Percentiles rank a stretch among this genome's conserved stretches.
These are phyloP conservation scores for Caenorhabditis sp. DNA, from an alignment of 2,888 invertebrate species.

Conservation along the genomic window DNA sequence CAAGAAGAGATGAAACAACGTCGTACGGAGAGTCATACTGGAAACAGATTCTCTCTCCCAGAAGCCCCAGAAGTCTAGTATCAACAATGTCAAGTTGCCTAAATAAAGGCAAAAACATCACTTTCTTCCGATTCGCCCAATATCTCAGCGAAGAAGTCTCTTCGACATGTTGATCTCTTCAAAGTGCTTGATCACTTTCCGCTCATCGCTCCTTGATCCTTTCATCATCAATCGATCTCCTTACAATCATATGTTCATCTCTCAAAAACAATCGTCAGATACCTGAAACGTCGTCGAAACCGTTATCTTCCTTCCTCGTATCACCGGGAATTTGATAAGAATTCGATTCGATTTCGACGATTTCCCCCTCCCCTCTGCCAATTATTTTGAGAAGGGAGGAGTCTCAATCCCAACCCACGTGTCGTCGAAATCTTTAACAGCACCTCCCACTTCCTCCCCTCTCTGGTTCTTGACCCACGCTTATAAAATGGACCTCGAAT, in stretches of 20 bases:
- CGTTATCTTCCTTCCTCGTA: conserved; percentile 31
- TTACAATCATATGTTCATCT: conserved; percentile 12
- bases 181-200: conserved; percentile 37
- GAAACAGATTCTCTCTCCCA: not conserved
- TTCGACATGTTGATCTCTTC: not conserved
- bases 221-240: conserved; percentile 3
- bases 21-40: not conserved
- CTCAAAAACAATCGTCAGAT: conserved; percentile 11
- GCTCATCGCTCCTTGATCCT: conserved; percentile 52
- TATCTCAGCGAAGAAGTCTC: conserved; percentile 1
- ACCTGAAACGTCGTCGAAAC: conserved; percentile 50
- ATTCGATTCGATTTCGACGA: conserved; percentile 10
- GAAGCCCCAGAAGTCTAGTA: too few species aligned
- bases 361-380: conserved; percentile 17
- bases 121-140: conserved; percentile 25
- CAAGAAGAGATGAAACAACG: not conserved
- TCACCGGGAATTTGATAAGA: conserved; percentile 40
- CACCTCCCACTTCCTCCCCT: conserved; percentile 9
- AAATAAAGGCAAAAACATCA: too few species aligned
- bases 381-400: conserved; percentile 31
- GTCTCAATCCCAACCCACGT: conserved; percentile 17
- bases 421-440: conserved; percentile 30
- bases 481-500: conserved; percentile 19
- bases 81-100: too few species aligned
- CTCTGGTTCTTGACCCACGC: conserved; percentile 15